phyloP scores from a whole-genome alignment of 2,797 vertebrate species.

The Jordanella pulchra region DNA sequence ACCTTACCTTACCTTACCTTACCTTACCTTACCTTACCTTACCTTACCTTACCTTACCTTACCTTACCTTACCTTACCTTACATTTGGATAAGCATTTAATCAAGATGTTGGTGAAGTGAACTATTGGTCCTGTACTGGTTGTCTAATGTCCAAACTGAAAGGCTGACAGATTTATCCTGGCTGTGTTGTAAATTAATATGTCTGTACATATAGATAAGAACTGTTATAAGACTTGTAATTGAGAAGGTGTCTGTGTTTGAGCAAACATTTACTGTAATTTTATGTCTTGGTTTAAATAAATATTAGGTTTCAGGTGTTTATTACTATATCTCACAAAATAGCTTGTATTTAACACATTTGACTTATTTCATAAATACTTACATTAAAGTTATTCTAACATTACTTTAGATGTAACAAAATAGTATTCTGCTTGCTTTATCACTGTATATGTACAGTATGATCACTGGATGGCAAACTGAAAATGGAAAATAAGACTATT shows the following conservation, averaged over 20 bases:
- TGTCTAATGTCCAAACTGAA: not conserved
- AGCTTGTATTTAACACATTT: not conserved
- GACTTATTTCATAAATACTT: not conserved
- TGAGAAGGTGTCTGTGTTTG: not conserved
- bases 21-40: too few relatives aligned
- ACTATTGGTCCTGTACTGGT: not conserved
- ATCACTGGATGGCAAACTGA: too few relatives aligned
- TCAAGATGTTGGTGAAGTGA: not conserved
- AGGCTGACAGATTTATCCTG: not conserved
- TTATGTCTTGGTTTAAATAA: not conserved
- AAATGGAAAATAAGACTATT: not conserved
- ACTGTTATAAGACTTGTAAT: not conserved
- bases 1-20: too few relatives aligned
- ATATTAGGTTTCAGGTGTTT: not conserved
- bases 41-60: too few relatives aligned
- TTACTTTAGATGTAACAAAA: not conserved
- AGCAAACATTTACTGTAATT: not conserved
- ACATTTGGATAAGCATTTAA: not conserved
- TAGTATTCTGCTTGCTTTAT: not conserved
- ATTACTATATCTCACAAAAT: not conserved
- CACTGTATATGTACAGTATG: too few relatives aligned
- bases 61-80: too few relatives aligned
- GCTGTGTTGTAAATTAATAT: not conserved
- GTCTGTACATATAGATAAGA: not conserved
- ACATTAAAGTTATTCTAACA: not conserved